These are phyloP conservation scores for Tetanocera ferruginea DNA, from an alignment of 2,888 invertebrate species.

Conservation along the genomic window DNA sequence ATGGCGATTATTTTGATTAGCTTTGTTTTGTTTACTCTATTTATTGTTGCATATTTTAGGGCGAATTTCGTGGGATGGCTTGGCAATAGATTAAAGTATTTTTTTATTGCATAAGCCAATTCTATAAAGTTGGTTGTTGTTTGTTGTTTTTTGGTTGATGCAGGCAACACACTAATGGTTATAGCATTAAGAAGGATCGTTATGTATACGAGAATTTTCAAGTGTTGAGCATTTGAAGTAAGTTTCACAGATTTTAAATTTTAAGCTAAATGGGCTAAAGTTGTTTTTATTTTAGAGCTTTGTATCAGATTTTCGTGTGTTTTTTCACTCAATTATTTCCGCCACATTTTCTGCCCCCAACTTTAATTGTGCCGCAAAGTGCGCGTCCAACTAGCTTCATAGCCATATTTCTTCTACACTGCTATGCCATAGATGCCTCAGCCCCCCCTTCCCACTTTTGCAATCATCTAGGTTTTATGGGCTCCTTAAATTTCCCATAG, in stretches of 20 bases:
- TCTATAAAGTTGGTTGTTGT: too few relatives aligned
- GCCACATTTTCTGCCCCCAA: not conserved
- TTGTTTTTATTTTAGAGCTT: not conserved
- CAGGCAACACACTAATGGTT: too few relatives aligned
- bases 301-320: not conserved
- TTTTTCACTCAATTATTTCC: not conserved
- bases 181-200: too few relatives aligned
- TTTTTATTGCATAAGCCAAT: not conserved
- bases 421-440: not conserved
- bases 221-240: too few relatives aligned
- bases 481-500: conserved; percentile 18
- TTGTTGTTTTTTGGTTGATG: too few relatives aligned
- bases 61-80: not conserved
- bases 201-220: too few relatives aligned
- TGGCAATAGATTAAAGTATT: not conserved
- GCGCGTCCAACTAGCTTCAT: conserved; percentile 13
- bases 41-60: conserved; percentile 40
- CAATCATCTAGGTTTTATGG: not conserved
- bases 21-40: conserved; percentile 51
- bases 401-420: not conserved
- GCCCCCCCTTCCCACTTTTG: not conserved
- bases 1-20: conserved; percentile 64
- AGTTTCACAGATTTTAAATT: too few relatives aligned
- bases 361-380: conserved; percentile 23
- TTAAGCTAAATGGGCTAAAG: too few relatives aligned